phyloP scores from a whole-genome alignment of 2,888 invertebrate genomes.

The Agonum fuliginosum region DNA sequence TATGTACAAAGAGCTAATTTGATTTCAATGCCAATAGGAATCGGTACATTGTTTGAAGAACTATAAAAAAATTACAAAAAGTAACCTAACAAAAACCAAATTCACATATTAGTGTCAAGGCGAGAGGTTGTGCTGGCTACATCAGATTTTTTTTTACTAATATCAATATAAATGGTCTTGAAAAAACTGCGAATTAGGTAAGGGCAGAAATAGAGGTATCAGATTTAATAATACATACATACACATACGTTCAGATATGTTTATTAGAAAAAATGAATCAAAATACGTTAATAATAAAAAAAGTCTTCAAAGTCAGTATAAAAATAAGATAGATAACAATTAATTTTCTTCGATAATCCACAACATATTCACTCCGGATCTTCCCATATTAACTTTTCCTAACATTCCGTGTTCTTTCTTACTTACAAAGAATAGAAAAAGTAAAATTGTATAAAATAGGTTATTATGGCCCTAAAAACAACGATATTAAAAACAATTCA shows the following conservation, averaged over 20 bases:
- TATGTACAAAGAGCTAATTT: too few species aligned
- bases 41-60: too few species aligned
- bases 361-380: conserved; percentile 88
- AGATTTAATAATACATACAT: not conserved
- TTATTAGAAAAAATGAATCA: conserved; percentile 36
- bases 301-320: conserved; percentile 12
- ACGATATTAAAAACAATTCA: too few species aligned
- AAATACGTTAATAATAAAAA: conserved; percentile 31
- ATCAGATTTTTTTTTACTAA: too few species aligned
- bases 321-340: not conserved
- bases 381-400: conserved; percentile 85
- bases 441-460: conserved; percentile 88
- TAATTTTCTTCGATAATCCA: conserved; percentile 80
- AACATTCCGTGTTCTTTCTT: conserved; percentile 84
- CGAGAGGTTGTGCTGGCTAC: too few species aligned
- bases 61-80: too few species aligned
- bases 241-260: conserved; percentile 6
- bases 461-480: conserved; percentile 87
- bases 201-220: too few species aligned
- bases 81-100: too few species aligned
- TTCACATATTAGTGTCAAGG: too few species aligned
- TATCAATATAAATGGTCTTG: too few species aligned
- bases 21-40: too few species aligned
- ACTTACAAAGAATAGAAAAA: conserved; percentile 86
- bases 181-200: too few species aligned